Base-by-base conservation (phyloP, 2,888 invertebrate genomes). In the Agonum fuliginosum region DNA sequence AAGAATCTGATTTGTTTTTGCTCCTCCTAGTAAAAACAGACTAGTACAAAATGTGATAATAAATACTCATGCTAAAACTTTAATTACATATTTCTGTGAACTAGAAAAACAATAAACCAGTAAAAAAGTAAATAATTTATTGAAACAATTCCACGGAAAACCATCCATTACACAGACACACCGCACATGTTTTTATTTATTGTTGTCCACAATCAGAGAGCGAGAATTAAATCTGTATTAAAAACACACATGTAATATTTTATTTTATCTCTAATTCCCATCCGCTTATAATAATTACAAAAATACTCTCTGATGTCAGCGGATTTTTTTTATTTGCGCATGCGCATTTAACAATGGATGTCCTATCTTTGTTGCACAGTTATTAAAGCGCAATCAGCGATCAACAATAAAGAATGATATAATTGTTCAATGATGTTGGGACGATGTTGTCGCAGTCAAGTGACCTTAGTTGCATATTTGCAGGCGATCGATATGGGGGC, bases 401-500 rank as follows among this genome's bases (percentile, higher is more conserved):
- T 37, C 30, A 30, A 30, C 30, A 30, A 30, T 30, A 8, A 30
- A 5, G 30, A n/a, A n/a, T 54, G 14, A 12, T 24, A 14, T 22
- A n/a, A 41, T 27, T 37, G 34, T 0, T 17, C 17, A 70, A 46
- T 70, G 71, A 48, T 51, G 48, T 14, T 19, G 48, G 34, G 19
- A 67, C 17, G 51, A 71, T 71, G 22, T 71, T n/a, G 12, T 34
- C 24, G 62, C 14, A 37, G 20, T 34, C 46, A 17, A 27, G 75
- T 75, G 14, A 75, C n/a, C 34, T 14, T 51, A 67, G 75, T 75
- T 75, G 75, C 75, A 75, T 75, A 75, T 34, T 75, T 67, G 2
- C 82, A 84, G 37, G 85, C 83, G 2, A 58, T 82, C 30, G 83
- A 81, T 83, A 82, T 43, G 84, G 84, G 3, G 84, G 83, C 3